Percentiles rank a stretch among this genome's conserved stretches.
phyloP scores from a whole-genome alignment of 1,140 invertebrate genomes.

The Hyles vespertilio region DNA sequence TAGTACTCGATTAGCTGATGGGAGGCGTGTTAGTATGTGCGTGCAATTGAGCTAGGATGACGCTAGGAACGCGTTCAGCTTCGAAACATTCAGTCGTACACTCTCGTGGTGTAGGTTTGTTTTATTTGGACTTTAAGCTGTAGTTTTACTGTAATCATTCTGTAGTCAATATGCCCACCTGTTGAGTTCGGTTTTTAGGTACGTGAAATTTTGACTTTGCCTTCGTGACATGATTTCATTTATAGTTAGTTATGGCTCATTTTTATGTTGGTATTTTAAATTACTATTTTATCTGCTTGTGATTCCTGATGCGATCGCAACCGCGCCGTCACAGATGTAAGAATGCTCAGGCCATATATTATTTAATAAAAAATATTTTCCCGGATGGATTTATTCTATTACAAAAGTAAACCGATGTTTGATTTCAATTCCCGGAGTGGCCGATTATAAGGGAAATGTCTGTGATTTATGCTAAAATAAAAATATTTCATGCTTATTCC shows the following conservation, averaged over 20 bases:
- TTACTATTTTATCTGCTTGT: no score
- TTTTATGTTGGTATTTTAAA: no score
- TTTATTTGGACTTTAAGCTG: slow-evolving; percentile 28
- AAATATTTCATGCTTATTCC: slow-evolving; percentile 66
- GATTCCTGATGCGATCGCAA: no score
- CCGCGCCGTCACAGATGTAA: background rate
- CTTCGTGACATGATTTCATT: background rate
- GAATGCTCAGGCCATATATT: background rate
- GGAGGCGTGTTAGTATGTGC: background rate
- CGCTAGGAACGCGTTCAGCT: slow-evolving; percentile 29
- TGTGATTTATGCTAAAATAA: slow-evolving; percentile 69
- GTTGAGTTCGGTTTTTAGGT: slow-evolving; percentile 39
- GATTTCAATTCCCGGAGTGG: slow-evolving; percentile 19
- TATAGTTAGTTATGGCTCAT: no score
- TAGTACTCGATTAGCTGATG: no score
- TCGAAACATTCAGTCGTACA: slow-evolving; percentile 20
- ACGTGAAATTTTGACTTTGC: slow-evolving; percentile 20
- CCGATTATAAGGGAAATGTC: slow-evolving; percentile 60
- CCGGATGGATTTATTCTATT: background rate
- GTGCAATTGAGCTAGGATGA: slow-evolving; percentile 17
- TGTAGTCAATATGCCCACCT: slow-evolving; percentile 68
- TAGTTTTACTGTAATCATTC: slow-evolving; percentile 38
- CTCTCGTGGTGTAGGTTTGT: slow-evolving; percentile 25
- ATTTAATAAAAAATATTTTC: slow-evolving; percentile 1
- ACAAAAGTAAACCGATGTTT: background rate